These are phyloP conservation scores for Sylvilagus floridanus DNA, from an alignment of 2,797 vertebrate species.

Conservation along the genomic window DNA sequence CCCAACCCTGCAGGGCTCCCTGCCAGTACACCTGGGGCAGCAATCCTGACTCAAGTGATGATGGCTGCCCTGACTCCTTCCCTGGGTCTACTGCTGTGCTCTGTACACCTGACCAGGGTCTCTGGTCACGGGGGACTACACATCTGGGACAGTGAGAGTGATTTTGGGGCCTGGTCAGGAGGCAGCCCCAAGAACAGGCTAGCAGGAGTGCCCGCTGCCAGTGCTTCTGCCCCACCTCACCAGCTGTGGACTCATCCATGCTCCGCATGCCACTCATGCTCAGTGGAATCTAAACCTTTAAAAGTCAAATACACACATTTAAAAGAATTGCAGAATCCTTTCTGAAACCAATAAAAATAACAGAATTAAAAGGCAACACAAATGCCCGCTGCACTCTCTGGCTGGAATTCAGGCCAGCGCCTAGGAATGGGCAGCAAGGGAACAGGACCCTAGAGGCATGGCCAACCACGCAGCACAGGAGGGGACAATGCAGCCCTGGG, in stretches of 20 bases:
- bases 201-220: background rate
- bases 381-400: background rate
- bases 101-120: background rate
- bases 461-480: background rate
- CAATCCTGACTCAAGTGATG: background rate
- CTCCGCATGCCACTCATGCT: background rate
- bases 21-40: background rate
- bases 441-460: background rate
- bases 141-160: rapidly evolving
- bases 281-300: background rate
- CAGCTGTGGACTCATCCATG: background rate
- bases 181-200: background rate
- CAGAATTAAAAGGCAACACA: background rate
- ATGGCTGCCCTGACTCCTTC: background rate
- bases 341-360: background rate
- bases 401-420: background rate
- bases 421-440: background rate
- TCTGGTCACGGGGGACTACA: background rate
- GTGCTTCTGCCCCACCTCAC: background rate
- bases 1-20: rapidly evolving
- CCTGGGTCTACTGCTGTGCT: too few species aligned
- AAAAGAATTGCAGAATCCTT: background rate
- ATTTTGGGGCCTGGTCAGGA: background rate
- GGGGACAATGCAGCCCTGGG: background rate
- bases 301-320: background rate